Base-by-base conservation (phyloP, 1,140 invertebrate species). In the Rhyzopertha dominica region DNA sequence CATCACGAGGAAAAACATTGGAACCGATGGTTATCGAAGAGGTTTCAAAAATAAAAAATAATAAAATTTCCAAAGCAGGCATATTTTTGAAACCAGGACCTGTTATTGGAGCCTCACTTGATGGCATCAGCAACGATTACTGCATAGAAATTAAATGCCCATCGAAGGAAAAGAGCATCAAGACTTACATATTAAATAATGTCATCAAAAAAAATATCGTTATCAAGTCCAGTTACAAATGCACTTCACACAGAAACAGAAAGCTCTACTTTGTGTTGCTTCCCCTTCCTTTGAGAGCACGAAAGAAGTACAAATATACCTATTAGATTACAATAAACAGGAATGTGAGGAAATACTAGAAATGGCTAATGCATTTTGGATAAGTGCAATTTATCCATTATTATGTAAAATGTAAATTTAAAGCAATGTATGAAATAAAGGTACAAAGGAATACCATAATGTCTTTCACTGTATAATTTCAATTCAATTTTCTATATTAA, bases 181-280 rank as follows among this genome's bases (percentile, higher is more conserved):
- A 4, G 59, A 66, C 19, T 59, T 65, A 48, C 26, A 23, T 42
- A 2, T 13, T 13, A 8, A 10, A 23, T 5, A 36, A 49, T 18
- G 36, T 32, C 26, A 31, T 34, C 10, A 64, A 3, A 58, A 58
- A 0, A 71, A 70, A 42, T 71, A 66, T 38, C 63, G 64, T 51
- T 66, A 67, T 4, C 69, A 73, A 47, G 68, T 73, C 18, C 68
- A 72, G 43, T 52, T 71, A 10, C 72, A 74, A 58, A 74, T 72
- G 70, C 64, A 62, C 28, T 29, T 70, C 17, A 59, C 61, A 3
- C 63, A 63, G 22, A 44, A 28, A 31, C 25, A 43, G 18, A 41
- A 47, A 25, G 37, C 38, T 26, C 20, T 47, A 17, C 53, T 56
- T 40, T 26, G 20, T 18, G 42, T 56, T 12, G 47, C 46, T 17